Evolutionary conservation across 2,888 invertebrate genomes (phyloP).

Genomic region (Hoplodrina ambigua): DNA sequence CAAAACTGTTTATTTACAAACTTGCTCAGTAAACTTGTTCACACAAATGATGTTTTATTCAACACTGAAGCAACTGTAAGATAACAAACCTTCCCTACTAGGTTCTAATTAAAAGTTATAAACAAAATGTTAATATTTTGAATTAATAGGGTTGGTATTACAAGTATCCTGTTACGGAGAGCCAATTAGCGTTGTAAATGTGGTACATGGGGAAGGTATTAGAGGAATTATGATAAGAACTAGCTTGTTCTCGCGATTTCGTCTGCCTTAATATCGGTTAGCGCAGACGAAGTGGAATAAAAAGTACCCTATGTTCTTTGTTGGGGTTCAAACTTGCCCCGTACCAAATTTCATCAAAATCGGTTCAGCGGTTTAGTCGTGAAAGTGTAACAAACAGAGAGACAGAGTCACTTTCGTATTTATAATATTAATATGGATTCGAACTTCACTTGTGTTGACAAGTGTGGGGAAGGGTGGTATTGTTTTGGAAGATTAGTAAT

Average conservation of each 20-base stretch:
- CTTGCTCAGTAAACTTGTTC: conserved; percentile 19
- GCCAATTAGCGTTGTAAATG: conserved; percentile 41
- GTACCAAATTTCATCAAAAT: too few relatives aligned
- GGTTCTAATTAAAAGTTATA: conserved; percentile 58
- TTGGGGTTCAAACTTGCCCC: too few relatives aligned
- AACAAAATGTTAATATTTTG: conserved; percentile 51
- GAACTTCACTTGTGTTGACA: neutral
- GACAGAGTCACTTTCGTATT: too few relatives aligned
- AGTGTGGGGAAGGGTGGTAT: neutral
- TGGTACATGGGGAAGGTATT: neutral
- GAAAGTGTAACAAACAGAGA: too few relatives aligned
- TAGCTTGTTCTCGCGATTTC: too few relatives aligned
- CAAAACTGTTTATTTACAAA: conserved; percentile 33
- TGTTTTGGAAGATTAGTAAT: neutral
- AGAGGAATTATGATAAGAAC: neutral
- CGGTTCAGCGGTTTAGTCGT: too few relatives aligned
- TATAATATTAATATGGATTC: neutral
- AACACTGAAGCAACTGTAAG: conserved; percentile 22
- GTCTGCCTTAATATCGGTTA: too few relatives aligned
- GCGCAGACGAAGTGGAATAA: too few relatives aligned
- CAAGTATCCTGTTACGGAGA: conserved; percentile 1
- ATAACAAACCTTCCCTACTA: conserved; percentile 27
- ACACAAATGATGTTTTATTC: conserved; percentile 48
- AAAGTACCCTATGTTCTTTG: too few relatives aligned
- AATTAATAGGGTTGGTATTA: conserved; percentile 33